Evolutionary conservation across 2,797 vertebrate species (phyloP).

Genomic region (Bucorvus abyssinicus): DNA sequence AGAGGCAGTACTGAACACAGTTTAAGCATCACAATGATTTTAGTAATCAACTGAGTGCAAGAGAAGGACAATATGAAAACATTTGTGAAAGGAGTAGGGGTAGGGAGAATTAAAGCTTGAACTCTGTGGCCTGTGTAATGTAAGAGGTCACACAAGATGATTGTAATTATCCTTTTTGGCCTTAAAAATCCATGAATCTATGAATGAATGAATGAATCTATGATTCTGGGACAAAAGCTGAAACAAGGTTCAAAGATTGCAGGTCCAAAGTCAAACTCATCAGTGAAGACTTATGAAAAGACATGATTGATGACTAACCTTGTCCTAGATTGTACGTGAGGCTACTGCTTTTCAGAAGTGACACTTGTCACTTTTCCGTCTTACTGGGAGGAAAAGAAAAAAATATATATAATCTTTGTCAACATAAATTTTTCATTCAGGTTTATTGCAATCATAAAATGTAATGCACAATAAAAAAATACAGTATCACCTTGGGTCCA

Average conservation of each 20-base stretch:
- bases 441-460: slow-evolving; percentile 63
- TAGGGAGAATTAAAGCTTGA: not conserved
- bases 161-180: slow-evolving; percentile 27
- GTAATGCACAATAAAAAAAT: slow-evolving; percentile 26
- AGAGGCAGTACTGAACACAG: not conserved
- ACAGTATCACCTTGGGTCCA: slow-evolving; percentile 35
- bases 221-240: not conserved
- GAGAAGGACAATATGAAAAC: not conserved
- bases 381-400: slow-evolving; percentile 40
- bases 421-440: slow-evolving; percentile 47
- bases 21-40: not conserved
- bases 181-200: slow-evolving; percentile 43
- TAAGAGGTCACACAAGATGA: not conserved
- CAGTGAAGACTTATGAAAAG: slow-evolving; percentile 38
- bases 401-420: slow-evolving; percentile 58
- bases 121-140: not conserved
- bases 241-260: slow-evolving; percentile 15
- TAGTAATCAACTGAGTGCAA: not conserved
- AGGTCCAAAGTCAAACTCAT: slow-evolving; percentile 33
- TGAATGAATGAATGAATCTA: slow-evolving; percentile 37
- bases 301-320: slow-evolving; percentile 15
- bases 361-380: slow-evolving; percentile 52
- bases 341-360: slow-evolving; percentile 53
- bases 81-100: not conserved
- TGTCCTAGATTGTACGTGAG: not conserved